Percentiles rank a stretch among this genome's conserved stretches.
Evolutionary conservation across 2,888 invertebrate species (phyloP).

Genomic region (Tachina fera): DNA sequence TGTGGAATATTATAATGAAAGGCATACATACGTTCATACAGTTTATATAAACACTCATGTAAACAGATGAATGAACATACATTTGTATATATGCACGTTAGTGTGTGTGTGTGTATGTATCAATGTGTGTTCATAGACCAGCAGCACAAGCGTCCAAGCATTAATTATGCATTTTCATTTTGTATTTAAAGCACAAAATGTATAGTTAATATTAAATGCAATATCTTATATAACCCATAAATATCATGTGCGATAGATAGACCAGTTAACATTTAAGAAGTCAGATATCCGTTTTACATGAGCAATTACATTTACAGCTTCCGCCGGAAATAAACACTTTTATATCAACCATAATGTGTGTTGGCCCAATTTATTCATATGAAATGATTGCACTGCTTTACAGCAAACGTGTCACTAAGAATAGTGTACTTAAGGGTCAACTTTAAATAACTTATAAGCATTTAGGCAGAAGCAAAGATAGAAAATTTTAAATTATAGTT

Average conservation of each 20-base stretch:
- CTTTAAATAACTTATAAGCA: constrained; percentile 36
- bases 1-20: constrained; percentile 45
- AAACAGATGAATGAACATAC: background rate
- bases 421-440: constrained; percentile 14
- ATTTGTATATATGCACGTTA: too few relatives aligned
- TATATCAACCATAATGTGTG: background rate
- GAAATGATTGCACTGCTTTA: constrained; percentile 44
- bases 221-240: constrained; percentile 42
- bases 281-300: background rate
- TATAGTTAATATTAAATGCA: constrained; percentile 59
- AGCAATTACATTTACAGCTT: background rate
- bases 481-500: background rate
- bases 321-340: constrained; percentile 2
- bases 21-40: background rate
- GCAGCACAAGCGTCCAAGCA: constrained; percentile 17
- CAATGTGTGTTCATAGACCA: too few relatives aligned
- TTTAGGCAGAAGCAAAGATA: background rate
- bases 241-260: constrained; percentile 14
- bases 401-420: background rate
- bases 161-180: constrained; percentile 69
- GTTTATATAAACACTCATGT: background rate
- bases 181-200: constrained; percentile 53
- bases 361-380: constrained; percentile 60
- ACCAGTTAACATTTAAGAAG: constrained; percentile 17
- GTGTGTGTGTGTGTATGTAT: background rate